Percentiles rank a stretch among this genome's conserved stretches.
phyloP scores from a whole-genome alignment of 2,888 invertebrate species.

The Heliconius cydno region DNA sequence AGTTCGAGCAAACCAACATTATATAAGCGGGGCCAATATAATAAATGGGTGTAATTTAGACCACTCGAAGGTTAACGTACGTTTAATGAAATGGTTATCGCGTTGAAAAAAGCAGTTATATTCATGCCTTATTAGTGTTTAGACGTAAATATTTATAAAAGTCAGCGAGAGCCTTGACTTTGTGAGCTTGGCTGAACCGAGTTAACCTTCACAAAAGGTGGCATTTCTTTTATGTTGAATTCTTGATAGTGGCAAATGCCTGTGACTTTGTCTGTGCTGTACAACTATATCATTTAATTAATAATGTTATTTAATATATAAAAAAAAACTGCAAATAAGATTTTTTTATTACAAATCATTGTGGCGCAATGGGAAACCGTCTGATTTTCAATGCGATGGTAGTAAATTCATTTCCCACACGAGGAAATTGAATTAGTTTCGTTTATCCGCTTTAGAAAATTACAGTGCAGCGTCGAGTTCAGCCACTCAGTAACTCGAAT shows the following conservation, averaged over 20 bases:
- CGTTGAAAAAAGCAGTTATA: constrained; percentile 36
- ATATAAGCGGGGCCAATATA: constrained; percentile 27
- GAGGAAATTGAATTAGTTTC: no score
- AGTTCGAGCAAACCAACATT: constrained; percentile 18
- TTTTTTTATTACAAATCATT: no score
- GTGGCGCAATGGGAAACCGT: no score
- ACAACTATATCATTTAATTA: no score
- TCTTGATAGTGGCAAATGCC: neutral
- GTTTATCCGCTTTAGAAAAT: no score
- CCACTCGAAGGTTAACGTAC: constrained; percentile 39
- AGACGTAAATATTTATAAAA: constrained; percentile 20
- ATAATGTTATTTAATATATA: no score
- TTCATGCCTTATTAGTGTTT: constrained; percentile 29
- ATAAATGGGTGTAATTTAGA: constrained; percentile 38
- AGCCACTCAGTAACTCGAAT: no score
- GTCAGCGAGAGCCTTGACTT: constrained; percentile 25
- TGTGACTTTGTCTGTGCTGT: neutral
- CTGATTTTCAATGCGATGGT: no score
- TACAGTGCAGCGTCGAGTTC: no score
- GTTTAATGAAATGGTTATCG: constrained; percentile 42
- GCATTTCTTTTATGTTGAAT: neutral
- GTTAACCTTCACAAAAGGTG: neutral
- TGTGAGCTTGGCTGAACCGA: constrained; percentile 18
- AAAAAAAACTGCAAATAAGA: no score
- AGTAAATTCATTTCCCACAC: no score